A percentile compares a stretch with the other conserved stretches of the same genome.
Evolutionary conservation across 2,113 vertebrate species (phyloP).

Genomic region (Chiloscyllium plagiosum): DNA sequence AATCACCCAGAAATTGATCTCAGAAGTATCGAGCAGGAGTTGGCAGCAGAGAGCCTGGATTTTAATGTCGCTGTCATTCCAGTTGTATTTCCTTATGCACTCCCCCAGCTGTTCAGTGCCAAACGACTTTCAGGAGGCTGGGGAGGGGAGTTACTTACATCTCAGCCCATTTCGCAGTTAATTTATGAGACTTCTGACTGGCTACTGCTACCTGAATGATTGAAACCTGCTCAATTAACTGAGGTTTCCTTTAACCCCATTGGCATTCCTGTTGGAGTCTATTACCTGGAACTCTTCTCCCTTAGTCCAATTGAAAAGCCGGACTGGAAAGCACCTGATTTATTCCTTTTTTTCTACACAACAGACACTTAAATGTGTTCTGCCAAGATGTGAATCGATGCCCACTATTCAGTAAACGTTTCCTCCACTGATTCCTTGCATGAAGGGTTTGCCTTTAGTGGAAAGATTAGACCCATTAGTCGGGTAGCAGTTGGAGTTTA

Average conservation of each 20-base stretch:
- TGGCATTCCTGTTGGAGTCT: too few relatives aligned
- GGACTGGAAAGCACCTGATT: background rate
- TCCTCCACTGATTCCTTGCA: too few relatives aligned
- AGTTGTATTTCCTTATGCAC: background rate
- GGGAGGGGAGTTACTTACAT: background rate
- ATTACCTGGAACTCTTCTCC: too few relatives aligned
- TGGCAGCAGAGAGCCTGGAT: background rate
- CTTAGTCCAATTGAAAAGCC: background rate
- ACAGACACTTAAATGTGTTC: too few relatives aligned
- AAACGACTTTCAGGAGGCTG: too few relatives aligned
- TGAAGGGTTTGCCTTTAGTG: too few relatives aligned
- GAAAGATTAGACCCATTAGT: too few relatives aligned
- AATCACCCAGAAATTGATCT: slow-evolving; percentile 19
- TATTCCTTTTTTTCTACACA: too few relatives aligned
- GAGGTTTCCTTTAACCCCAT: background rate
- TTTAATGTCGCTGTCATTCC: background rate
- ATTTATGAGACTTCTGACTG: background rate
- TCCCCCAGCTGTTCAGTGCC: background rate
- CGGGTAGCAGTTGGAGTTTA: too few relatives aligned
- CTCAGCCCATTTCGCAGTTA: background rate
- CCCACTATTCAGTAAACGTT: background rate
- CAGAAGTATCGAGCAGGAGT: background rate
- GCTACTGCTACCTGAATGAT: background rate
- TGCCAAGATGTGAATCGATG: background rate
- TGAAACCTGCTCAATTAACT: too few relatives aligned